phyloP scores from a whole-genome alignment of 1,140 invertebrate species.

The Venustaconcha ellipsiformis region DNA sequence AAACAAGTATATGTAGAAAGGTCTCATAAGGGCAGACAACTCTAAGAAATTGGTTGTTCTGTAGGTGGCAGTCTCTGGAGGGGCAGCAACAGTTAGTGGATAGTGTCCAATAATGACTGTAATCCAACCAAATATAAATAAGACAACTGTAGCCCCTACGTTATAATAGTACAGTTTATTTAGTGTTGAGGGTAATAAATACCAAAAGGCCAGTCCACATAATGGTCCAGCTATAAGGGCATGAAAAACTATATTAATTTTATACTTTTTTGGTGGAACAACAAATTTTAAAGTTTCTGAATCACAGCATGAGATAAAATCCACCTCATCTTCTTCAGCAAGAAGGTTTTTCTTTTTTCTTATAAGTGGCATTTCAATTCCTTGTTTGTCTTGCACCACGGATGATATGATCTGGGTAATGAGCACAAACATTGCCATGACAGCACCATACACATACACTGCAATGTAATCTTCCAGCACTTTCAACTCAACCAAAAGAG shows the following conservation, averaged over 20 bases:
- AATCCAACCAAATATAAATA: constrained; percentile 67
- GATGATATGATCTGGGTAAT: constrained; percentile 53
- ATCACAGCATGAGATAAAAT: constrained; percentile 64
- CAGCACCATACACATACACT: constrained; percentile 55
- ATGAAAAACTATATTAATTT: constrained; percentile 63
- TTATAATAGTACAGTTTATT: constrained; percentile 51
- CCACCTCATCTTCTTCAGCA: constrained; percentile 64
- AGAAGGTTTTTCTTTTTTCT: constrained; percentile 57
- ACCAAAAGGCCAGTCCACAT: constrained; percentile 58
- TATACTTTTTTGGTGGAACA: constrained; percentile 62
- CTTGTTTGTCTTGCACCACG: constrained; percentile 46
- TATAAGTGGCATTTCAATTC: constrained; percentile 22
- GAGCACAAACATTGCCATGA: constrained; percentile 58
- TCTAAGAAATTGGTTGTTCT: constrained; percentile 65
- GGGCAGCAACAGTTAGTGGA: constrained; percentile 62
- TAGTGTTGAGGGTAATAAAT: constrained; percentile 58
- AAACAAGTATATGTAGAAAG: constrained; percentile 63
- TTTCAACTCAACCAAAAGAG: constrained; percentile 57
- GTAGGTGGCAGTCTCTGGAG: constrained; percentile 68
- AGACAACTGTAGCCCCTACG: constrained; percentile 52
- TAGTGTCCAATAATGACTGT: constrained; percentile 65
- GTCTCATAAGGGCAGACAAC: constrained; percentile 60
- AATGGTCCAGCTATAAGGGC: constrained; percentile 59
- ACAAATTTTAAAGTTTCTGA: constrained; percentile 63
- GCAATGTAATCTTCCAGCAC: constrained; percentile 47